These are phyloP conservation scores for Phataginus tetradactyla DNA, from an alignment of 2,797 vertebrate species.

Conservation along the genomic window DNA sequence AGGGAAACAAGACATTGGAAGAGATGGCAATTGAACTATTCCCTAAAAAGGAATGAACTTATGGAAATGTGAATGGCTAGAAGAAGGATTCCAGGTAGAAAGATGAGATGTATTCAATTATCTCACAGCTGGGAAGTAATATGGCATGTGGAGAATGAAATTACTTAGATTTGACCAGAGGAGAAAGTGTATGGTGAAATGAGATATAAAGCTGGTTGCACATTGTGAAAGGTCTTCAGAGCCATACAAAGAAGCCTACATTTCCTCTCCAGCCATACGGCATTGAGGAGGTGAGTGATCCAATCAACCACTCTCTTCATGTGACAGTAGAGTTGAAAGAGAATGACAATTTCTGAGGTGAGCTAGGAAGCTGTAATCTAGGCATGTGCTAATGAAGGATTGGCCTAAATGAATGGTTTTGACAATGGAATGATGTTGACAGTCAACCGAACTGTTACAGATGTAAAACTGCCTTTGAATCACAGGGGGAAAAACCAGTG, in stretches of 20 bases:
- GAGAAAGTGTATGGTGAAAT: not conserved
- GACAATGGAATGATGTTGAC: not conserved
- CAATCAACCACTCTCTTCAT: not conserved
- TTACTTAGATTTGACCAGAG: not conserved
- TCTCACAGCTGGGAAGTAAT: not conserved
- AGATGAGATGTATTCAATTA: not conserved
- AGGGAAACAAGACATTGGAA: not conserved
- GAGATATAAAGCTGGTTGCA: not conserved
- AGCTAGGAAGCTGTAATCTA: not conserved
- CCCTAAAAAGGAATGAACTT: not conserved
- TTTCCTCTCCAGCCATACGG: not conserved
- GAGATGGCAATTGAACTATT: not conserved
- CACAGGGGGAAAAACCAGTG: not conserved
- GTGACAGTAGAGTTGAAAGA: not conserved
- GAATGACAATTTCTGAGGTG: not conserved
- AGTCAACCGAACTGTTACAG: not conserved
- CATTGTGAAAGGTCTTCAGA: not conserved
- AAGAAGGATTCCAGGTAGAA: not conserved
- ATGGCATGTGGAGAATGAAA: not conserved
- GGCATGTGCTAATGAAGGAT: not conserved
- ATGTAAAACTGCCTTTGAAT: not conserved
- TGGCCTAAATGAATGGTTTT: not conserved
- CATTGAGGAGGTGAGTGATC: not conserved
- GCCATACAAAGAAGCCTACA: not conserved
- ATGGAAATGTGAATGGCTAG: not conserved